phyloP scores from a whole-genome alignment of 2,888 invertebrate genomes.

The Cistogaster globosa region DNA sequence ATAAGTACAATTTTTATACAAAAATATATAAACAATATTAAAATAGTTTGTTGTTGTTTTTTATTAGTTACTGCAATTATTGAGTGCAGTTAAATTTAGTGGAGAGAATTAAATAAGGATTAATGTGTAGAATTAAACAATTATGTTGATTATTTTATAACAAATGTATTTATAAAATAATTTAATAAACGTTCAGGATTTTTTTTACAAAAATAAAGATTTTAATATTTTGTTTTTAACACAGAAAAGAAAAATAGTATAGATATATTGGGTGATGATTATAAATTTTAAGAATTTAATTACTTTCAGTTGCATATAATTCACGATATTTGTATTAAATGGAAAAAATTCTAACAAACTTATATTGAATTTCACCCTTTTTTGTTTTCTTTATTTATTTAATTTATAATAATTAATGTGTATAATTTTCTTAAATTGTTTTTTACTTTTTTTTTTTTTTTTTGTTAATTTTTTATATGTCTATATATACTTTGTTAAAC shows the following conservation, averaged over 20 bases:
- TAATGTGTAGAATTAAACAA: neutral
- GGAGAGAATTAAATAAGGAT: neutral
- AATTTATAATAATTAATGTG: constrained; percentile 45
- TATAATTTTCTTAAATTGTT: constrained; percentile 45
- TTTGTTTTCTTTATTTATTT: constrained; percentile 29
- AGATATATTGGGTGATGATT: too few species aligned
- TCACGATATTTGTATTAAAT: constrained; percentile 36
- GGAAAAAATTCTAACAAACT: constrained; percentile 56
- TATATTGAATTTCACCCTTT: constrained; percentile 47
- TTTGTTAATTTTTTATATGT: constrained; percentile 11
- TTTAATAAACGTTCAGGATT: constrained; percentile 12
- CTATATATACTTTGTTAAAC: constrained; percentile 52
- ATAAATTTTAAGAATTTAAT: neutral
- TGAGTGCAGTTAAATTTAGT: constrained; percentile 5
- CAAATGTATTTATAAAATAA: constrained; percentile 52
- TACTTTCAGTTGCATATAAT: constrained; percentile 21
- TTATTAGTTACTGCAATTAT: neutral
- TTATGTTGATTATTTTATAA: constrained; percentile 32
- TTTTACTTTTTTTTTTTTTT: constrained; percentile 28
- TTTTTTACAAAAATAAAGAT: neutral
- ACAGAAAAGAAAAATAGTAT: neutral
- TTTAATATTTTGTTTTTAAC: constrained; percentile 16
- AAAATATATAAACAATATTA: constrained; percentile 55
- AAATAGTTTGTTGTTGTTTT: constrained; percentile 19
- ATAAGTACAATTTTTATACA: constrained; percentile 68